Evolutionary conservation across 64 coral and sea anemone species (phyloP), one percentile per base, ranked within the genome.

Genomic region (Montipora efflorescens): DNA sequence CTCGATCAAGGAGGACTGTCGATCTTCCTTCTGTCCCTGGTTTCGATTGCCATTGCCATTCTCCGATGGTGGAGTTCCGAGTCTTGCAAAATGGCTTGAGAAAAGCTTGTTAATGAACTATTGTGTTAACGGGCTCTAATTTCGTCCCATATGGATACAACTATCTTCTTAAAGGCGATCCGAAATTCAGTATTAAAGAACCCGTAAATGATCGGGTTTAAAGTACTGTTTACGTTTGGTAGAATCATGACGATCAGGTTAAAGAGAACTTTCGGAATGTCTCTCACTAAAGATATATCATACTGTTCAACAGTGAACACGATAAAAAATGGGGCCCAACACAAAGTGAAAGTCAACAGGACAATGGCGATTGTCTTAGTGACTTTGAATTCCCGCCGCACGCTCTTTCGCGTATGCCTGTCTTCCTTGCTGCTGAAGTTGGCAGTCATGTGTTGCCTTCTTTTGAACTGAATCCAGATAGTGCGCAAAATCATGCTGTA

Each of bases 241-340:
- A 94, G 25, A 55, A 97, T 79, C 1, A 86, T 61, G 48, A 88
- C 47, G 57, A 94, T 83, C 15, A 79, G 36, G 20, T 79, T 89
- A 19, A 78, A 51, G 23, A 97, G 36, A 0, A 48, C 59, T 4
- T 55, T n/a, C 2, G 84, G 43, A 8, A 97, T 69, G 10, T 20
- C 8, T 5, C 72, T 8, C 11, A 78, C 3, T 18, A 0, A 1
- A 46, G 74, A 28, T 1, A 28, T 28, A 23, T 87, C 58, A 50
- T 97, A 94, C 67, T 97, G 89, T 4, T 55, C 13, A 25, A 80
- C 79, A 4, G 92, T 93, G 83, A 97, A 97, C 16, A 91, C 49
- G 55, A 97, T 91, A 61, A 97, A 97, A 69, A 97, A 97, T 15
- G 95, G 95, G 3, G 67, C 90, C 95, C 95, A 97, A 16, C 95